Base-by-base conservation (phyloP, 2,113 vertebrate genomes). In the Bubalus kerabau region DNA sequence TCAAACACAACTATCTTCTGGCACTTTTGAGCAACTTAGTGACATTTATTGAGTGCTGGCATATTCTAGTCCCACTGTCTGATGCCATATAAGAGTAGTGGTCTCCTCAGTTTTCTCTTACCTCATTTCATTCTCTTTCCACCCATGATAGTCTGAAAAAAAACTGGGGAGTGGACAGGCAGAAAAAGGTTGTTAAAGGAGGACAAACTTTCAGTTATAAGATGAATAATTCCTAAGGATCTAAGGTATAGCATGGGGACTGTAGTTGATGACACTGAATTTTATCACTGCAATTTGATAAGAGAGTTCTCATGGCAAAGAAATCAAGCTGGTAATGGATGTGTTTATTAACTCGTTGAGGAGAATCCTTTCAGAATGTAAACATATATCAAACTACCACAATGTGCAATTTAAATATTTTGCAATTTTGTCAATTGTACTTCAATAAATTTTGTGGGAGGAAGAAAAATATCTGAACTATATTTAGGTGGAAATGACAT, bases 41-140 rank as follows among this genome's bases (percentile, higher is more conserved):
- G 57, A 16, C 1, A 30, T 40, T 52, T 36, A 10, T 26, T 54
- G 19, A 54, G 12, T 26, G 0, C 5, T 59, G 8, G 6, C 0
- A 0, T 10, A 48, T 9, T 78, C 28, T 46, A 57, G 16, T 83
- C 93, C 74, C 24, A 50, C 7, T 93, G 6, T 64, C 59, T 43
- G 21, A 36, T 64, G 48, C 11, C 13, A 43, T 7, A 2, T 76
- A 32, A 59, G 26, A 43, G 6, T 2, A 43, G 5, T 6, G 5
- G 7, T 19, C 92, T 87, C 36, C n/a, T 32, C 15, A 56, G 21
- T n/a, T 26, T 83, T 76, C 6, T 67, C 28, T 54, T 16, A 13
- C 71, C 52, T 48, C 24, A 28, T 40, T 74, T 74, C 67, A 6
- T 74, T 59, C 16, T 30, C 15, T 76, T 76, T 76, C 67, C 36